A percentile compares a stretch with the other conserved stretches of the same genome.
Conservation (phyloP, 2,888 invertebrate species). For the Morpho helenor region DNA sequence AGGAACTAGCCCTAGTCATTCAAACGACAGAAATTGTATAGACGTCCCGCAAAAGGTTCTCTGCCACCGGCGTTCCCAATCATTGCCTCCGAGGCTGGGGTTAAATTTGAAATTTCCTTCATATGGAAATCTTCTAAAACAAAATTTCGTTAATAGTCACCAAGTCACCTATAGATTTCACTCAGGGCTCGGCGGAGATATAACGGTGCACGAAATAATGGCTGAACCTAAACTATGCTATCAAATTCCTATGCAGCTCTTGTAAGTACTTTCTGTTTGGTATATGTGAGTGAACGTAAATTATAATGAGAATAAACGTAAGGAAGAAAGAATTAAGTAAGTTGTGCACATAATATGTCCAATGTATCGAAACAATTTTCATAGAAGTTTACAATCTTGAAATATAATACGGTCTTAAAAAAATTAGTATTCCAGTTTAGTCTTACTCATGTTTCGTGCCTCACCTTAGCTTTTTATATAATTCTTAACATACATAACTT, state of each 20-base stretch:
- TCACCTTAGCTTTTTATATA: too few species aligned
- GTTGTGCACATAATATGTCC: too few species aligned
- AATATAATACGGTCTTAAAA: too few species aligned
- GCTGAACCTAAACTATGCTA: conserved; percentile 93
- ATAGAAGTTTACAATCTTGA: too few species aligned
- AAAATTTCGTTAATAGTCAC: conserved; percentile 86
- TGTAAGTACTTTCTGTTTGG: conserved; percentile 80
- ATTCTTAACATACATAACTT: too few species aligned
- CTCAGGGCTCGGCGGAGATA: conserved; percentile 94
- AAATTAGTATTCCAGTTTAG: too few species aligned
- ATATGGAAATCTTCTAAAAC: conserved; percentile 84
- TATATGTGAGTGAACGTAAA: too few species aligned
- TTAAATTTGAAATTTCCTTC: conserved; percentile 90
- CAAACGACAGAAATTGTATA: conserved; percentile 62
- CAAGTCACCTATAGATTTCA: conserved; percentile 91
- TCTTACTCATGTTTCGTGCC: too few species aligned
- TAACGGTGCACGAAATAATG: conserved; percentile 95
- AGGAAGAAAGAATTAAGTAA: too few species aligned
- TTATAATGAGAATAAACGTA: too few species aligned
- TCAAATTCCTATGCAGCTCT: conserved; percentile 90
- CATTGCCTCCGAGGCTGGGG: conserved; percentile 89
- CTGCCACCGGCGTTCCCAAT: conserved; percentile 86
- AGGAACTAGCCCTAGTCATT: conserved; percentile 84
- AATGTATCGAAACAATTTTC: too few species aligned
- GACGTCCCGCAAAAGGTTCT: conserved; percentile 59